Evolutionary conservation across 2,888 invertebrate species (phyloP), one percentile per base, ranked within the genome.

Genomic region (Stenchaetothrips biformis): DNA sequence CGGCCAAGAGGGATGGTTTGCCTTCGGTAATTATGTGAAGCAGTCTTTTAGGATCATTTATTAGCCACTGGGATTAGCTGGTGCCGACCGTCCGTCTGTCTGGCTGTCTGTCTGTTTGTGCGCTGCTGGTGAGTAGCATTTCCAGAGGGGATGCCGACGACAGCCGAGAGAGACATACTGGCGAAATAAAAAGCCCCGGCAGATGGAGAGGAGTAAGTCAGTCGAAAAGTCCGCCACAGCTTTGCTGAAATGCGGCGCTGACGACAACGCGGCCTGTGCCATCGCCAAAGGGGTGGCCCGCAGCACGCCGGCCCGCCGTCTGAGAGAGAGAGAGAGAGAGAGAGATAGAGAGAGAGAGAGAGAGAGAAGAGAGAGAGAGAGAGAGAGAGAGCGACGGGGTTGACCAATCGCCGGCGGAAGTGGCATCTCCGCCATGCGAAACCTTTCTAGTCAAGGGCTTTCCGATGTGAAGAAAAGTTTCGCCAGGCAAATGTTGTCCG

Each of bases 1-100:
- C 25, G n/a, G n/a, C n/a, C n/a, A 25, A 25, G 67, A 74, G 67
- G 67, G 25, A 74, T 74, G 67, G 67, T 25, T 25, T 25, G 67
- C 67, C 21, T 74, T 74, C 25, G 67, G 67, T 74, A 74, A 74
- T 74, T 74, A 74, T 74, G 67, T 74, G 67, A 21, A 74, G 67
- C 67, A 53, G 53, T 18, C 53, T 53, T 21, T 74, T 74, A 21
- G 8, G 67, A 74, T 74, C 67, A 74, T 25, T 74, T 74, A 74
- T 74, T 74, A 74, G 67, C 25, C 67, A 25, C 67, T 74, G 67
- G 67, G 67, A 74, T 74, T 74, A 21, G 67, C 67, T 21, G 25
- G 67, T 1, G 9, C 25, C 67, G 13, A 2, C 53, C 6, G 13
- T 11, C 2, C 53, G 53, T 59, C 59, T 16, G 59, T 18, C 16